These are phyloP conservation scores for Sebastes kiyomatsui DNA, from an alignment of 2,797 vertebrate species.

Conservation along the genomic window DNA sequence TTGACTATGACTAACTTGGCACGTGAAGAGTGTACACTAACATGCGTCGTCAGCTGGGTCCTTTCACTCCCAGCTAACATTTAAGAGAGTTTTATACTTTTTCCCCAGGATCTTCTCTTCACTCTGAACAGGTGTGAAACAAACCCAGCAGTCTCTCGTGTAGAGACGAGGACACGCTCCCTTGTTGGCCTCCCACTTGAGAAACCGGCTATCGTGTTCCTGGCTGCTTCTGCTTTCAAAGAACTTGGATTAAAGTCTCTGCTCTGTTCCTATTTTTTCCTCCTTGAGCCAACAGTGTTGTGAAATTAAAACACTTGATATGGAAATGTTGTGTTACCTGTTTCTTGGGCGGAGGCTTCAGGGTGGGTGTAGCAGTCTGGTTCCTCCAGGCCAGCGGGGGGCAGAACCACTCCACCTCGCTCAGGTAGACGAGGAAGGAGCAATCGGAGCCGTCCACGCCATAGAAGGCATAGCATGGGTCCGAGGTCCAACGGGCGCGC, in stretches of 20 bases:
- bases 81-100: background rate
- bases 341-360: slow-evolving; percentile 76
- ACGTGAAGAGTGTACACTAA: background rate
- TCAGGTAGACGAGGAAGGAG: slow-evolving; percentile 96
- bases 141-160: background rate
- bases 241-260: background rate
- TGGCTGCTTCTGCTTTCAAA: background rate
- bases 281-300: background rate
- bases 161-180: background rate
- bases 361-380: slow-evolving; percentile 78
- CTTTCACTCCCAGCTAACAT: background rate
- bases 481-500: slow-evolving; percentile 95
- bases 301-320: background rate
- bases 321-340: slow-evolving; percentile 79
- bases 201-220: background rate
- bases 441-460: slow-evolving; percentile 96
- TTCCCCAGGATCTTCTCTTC: background rate
- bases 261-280: background rate
- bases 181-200: background rate
- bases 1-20: background rate
- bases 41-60: background rate
- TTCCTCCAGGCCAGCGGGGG: slow-evolving; percentile 92
- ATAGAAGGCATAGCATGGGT: slow-evolving; percentile 96
- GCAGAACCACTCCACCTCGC: slow-evolving; percentile 98
- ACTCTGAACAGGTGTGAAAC: background rate